These are phyloP conservation scores for Cryptophagus acutangulus DNA, from an alignment of 2,888 invertebrate genomes.

Conservation along the genomic window DNA sequence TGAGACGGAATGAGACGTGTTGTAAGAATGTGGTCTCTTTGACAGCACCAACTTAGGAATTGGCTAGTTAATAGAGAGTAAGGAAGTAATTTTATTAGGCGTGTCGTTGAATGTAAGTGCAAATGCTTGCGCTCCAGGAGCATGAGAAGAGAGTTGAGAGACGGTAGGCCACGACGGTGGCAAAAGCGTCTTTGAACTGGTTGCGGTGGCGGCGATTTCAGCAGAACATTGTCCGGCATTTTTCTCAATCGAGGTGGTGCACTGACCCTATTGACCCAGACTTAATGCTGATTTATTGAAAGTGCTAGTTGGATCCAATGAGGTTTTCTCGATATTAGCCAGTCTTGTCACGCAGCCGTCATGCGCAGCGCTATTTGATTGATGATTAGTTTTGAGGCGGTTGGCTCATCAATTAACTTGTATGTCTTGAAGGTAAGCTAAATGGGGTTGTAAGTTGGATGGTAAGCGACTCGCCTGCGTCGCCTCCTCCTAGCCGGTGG, in stretches of 20 bases:
- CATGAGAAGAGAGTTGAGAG: too few species aligned
- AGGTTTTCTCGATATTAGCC: constrained; percentile 28
- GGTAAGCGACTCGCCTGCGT: not conserved
- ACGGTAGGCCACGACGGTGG: not conserved
- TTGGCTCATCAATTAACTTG: constrained; percentile 28
- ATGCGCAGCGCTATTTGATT: constrained; percentile 31
- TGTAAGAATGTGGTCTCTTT: constrained; percentile 4
- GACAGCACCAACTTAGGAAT: too few species aligned
- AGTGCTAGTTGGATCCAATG: constrained; percentile 29
- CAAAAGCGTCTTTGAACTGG: not conserved
- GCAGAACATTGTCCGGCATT: constrained; percentile 18
- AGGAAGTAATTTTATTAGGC: not conserved
- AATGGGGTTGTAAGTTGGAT: not conserved
- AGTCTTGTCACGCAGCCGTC: constrained; percentile 23
- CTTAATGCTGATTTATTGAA: constrained; percentile 37
- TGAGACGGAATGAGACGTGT: constrained; percentile 1
- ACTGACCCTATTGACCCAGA: constrained; percentile 24
- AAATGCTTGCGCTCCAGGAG: too few species aligned
- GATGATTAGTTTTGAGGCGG: constrained; percentile 22
- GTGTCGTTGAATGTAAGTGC: not conserved
- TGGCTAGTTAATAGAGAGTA: not conserved
- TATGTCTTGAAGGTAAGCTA: constrained; percentile 23
- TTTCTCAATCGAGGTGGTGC: constrained; percentile 23
- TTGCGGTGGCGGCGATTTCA: not conserved
- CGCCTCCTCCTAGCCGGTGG: too few species aligned